A percentile compares a stretch with the other conserved stretches of the same genome.
Evolutionary conservation across 2,113 vertebrate genomes (phyloP).

Genomic region (Ondatra zibethicus): DNA sequence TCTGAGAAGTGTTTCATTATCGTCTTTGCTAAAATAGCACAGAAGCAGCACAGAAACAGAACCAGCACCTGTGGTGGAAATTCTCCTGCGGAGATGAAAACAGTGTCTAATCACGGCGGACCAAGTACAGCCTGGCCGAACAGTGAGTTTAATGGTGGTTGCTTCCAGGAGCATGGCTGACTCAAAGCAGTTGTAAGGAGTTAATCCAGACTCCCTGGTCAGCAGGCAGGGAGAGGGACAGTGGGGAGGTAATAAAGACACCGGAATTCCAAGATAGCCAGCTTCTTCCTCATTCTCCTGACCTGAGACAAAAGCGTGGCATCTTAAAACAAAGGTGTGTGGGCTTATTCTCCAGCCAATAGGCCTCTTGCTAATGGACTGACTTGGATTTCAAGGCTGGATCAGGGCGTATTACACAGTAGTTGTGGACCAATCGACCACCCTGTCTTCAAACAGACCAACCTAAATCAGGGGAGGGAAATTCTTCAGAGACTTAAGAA

Average conservation of each 20-base stretch:
- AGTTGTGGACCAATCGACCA: neutral
- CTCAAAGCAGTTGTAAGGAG: too few species aligned
- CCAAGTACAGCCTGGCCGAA: neutral
- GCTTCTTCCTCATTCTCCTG: too few species aligned
- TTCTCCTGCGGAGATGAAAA: neutral
- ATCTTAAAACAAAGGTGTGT: neutral
- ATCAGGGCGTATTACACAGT: neutral
- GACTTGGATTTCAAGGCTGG: neutral
- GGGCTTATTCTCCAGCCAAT: neutral
- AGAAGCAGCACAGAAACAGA: too few species aligned
- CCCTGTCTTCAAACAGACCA: neutral
- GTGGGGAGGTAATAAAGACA: neutral
- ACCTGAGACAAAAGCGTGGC: neutral
- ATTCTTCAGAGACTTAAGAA: neutral
- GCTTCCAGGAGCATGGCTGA: neutral
- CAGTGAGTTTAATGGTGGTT: neutral
- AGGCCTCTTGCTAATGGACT: neutral
- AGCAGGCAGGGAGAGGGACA: neutral
- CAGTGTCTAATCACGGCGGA: neutral
- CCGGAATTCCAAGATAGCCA: neutral
- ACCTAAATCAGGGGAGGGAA: neutral
- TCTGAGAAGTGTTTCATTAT: neutral
- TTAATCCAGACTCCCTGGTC: neutral
- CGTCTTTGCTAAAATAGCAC: neutral
- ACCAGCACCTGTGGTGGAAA: neutral